These are phyloP conservation scores for Illadopsis cleaveri DNA, from an alignment of 2,113 vertebrate species.

Conservation along the genomic window DNA sequence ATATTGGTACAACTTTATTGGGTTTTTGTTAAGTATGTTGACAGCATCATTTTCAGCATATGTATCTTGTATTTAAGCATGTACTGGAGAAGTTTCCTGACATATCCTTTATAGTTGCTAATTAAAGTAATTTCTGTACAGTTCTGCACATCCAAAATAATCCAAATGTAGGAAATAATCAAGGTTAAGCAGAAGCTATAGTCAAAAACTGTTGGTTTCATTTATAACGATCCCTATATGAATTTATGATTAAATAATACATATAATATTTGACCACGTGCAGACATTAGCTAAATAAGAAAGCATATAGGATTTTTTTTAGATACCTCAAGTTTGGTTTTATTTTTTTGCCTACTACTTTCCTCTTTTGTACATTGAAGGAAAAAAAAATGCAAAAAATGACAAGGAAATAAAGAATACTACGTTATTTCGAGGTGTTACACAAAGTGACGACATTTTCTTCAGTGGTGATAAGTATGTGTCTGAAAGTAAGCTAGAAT, in stretches of 20 bases:
- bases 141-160: neutral
- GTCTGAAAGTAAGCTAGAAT: slow-evolving; percentile 6
- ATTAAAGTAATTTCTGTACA: neutral
- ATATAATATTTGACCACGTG: neutral
- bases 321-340: neutral
- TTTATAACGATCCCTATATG: neutral
- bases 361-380: neutral
- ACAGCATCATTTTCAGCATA: neutral
- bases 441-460: neutral
- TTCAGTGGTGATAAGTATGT: neutral
- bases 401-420: neutral
- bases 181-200: neutral
- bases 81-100: neutral
- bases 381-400: neutral
- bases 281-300: neutral
- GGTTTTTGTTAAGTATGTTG: neutral
- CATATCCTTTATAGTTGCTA: neutral
- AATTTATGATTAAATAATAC: neutral
- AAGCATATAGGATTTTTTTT: neutral
- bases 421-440: neutral
- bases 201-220: neutral
- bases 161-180: neutral
- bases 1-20: neutral
- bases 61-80: neutral
- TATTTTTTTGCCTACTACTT: neutral